These are phyloP conservation scores for Reticulitermes speratus DNA, from an alignment of 1,140 invertebrate species.

Conservation along the genomic window DNA sequence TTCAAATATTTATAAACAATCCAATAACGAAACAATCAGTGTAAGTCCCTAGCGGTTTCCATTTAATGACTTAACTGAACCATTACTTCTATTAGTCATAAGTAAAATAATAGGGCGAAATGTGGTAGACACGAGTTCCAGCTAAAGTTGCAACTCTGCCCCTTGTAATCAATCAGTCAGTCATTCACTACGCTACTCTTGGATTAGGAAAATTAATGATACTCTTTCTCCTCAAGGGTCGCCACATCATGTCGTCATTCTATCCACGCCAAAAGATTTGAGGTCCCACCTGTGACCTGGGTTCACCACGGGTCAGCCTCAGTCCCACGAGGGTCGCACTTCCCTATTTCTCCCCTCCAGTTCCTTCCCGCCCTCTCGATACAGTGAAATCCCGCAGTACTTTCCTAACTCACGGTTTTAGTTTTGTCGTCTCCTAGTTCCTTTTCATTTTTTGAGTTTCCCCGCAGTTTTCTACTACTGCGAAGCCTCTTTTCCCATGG, in stretches of 20 bases:
- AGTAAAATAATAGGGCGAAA: not conserved
- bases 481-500: not conserved
- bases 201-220: constrained; percentile 4
- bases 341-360: not conserved
- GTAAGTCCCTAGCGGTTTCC: too few species aligned
- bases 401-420: constrained; percentile 18
- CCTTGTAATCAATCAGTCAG: not conserved
- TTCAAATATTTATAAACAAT: too few species aligned
- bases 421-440: constrained; percentile 5
- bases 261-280: not conserved
- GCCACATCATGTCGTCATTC: not conserved
- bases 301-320: not conserved
- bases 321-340: not conserved
- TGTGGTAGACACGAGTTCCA: not conserved
- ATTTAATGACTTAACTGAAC: too few species aligned
- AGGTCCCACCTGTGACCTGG: constrained; percentile 6
- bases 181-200: not conserved
- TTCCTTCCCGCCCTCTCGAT: too few species aligned
- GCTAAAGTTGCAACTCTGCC: not conserved
- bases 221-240: not conserved
- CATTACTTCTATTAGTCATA: too few species aligned
- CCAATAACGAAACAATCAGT: too few species aligned
- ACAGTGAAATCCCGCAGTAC: too few species aligned
- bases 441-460: constrained; percentile 14
- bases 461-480: not conserved